These are phyloP conservation scores for Lydus trimaculatus DNA, from an alignment of 2,888 invertebrate species.

Conservation along the genomic window DNA sequence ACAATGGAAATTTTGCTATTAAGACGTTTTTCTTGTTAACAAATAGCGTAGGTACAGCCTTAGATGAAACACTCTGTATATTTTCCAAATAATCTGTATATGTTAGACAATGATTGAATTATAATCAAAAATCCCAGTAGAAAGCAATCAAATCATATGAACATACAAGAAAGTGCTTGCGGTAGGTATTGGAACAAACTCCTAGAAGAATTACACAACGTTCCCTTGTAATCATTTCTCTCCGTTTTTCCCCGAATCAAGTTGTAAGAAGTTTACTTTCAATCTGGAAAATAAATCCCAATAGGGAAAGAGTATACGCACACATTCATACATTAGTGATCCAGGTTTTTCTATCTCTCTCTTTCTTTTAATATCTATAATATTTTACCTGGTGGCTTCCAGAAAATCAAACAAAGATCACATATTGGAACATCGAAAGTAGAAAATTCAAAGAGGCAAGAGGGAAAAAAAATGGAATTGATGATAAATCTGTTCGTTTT, in stretches of 20 bases:
- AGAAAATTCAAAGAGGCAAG: background rate
- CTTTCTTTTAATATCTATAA: background rate
- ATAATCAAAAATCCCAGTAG: background rate
- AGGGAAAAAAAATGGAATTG: too few relatives aligned
- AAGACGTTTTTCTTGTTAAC: too few relatives aligned
- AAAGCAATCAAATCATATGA: background rate
- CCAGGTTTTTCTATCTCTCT: too few relatives aligned
- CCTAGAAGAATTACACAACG: conserved; percentile 1
- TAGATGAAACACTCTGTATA: too few relatives aligned
- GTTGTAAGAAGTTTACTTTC: background rate
- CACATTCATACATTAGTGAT: background rate
- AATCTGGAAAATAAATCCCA: conserved; percentile 2
- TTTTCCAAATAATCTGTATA: too few relatives aligned
- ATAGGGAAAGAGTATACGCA: background rate
- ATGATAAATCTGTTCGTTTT: too few relatives aligned
- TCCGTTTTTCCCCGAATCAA: too few relatives aligned
- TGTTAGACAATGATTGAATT: background rate
- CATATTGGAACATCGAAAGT: background rate
- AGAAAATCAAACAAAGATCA: conserved; percentile 4
- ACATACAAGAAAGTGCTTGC: background rate
- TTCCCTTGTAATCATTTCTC: background rate
- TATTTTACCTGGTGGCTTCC: background rate
- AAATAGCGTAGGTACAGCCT: too few relatives aligned
- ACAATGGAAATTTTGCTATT: too few relatives aligned
- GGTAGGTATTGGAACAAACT: background rate